These are phyloP conservation scores for Buphagus erythrorhynchus DNA, from an alignment of 2,797 vertebrate species.

Conservation along the genomic window DNA sequence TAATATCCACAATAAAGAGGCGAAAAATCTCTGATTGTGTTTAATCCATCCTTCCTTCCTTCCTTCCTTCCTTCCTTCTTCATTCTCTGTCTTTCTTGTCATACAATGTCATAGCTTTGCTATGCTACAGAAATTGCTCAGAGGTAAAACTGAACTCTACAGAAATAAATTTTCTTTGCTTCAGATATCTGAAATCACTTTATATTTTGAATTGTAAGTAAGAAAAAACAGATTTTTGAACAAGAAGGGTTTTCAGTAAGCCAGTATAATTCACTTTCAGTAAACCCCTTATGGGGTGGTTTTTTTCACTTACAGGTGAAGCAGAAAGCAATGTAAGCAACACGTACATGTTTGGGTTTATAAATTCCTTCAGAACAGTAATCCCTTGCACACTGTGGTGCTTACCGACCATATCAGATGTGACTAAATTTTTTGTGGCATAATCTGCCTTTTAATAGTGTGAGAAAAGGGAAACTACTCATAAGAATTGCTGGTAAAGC, in stretches of 20 bases:
- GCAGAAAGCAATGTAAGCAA: neutral
- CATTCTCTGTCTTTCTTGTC: rapidly evolving
- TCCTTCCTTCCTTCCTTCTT: neutral
- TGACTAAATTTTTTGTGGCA: neutral
- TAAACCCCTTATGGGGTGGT: neutral
- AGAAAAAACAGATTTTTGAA: neutral
- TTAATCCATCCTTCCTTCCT: neutral
- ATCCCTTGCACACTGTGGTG: neutral
- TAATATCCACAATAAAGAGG: neutral
- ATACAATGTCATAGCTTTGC: neutral
- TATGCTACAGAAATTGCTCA: neutral
- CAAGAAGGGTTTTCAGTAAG: neutral
- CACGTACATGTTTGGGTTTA: neutral
- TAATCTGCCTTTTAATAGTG: neutral
- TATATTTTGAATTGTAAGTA: neutral
- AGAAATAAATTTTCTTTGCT: neutral
- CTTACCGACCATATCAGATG: neutral
- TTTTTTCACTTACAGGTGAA: neutral
- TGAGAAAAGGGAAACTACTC: neutral
- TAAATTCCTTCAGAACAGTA: neutral
- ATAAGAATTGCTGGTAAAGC: neutral
- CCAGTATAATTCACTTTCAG: neutral
- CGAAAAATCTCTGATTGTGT: neutral
- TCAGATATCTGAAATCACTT: neutral
- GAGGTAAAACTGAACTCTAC: neutral